A percentile compares a stretch with the other conserved stretches of the same genome.
Conservation (phyloP, 2,113 vertebrate species). For the Trinectes maculatus region DNA sequence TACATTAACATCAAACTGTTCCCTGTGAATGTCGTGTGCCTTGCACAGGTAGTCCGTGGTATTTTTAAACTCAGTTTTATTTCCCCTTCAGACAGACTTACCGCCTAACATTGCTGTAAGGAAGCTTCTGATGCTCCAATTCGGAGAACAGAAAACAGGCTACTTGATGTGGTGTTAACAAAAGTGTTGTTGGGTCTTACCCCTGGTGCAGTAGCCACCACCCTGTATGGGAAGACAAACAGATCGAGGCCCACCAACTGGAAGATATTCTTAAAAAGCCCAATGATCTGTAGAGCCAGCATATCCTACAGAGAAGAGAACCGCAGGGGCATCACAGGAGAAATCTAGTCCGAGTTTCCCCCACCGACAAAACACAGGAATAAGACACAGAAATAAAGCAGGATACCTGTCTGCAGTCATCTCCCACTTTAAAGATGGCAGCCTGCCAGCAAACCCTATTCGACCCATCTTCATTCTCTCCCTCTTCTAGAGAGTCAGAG, state of each 20-base stretch:
- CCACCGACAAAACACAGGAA: not conserved
- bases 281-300: slow-evolving; percentile 98
- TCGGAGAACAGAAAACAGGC: no score
- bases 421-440: slow-evolving; percentile 99
- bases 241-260: slow-evolving; percentile 97
- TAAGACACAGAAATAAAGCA: not conserved
- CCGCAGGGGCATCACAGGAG: not conserved
- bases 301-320: slow-evolving; percentile 86
- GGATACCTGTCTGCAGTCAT: slow-evolving; percentile 96
- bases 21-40: no score
- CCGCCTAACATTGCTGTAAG: no score
- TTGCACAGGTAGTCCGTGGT: not conserved
- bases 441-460: slow-evolving; percentile 93
- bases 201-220: slow-evolving; percentile 96
- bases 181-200: slow-evolving; percentile 75
- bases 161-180: no score
- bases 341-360: not conserved
- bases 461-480: slow-evolving; percentile 78
- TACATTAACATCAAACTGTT: not conserved
- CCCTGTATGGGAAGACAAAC: slow-evolving; percentile 97
- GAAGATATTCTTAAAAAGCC: slow-evolving; percentile 99
- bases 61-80: no score
- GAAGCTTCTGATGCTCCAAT: not conserved
- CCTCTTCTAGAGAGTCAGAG: slow-evolving; percentile 86
- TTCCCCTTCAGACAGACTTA: no score